Base-by-base conservation (phyloP, 1,140 invertebrate species). In the Eriocheir sinensis region DNA sequence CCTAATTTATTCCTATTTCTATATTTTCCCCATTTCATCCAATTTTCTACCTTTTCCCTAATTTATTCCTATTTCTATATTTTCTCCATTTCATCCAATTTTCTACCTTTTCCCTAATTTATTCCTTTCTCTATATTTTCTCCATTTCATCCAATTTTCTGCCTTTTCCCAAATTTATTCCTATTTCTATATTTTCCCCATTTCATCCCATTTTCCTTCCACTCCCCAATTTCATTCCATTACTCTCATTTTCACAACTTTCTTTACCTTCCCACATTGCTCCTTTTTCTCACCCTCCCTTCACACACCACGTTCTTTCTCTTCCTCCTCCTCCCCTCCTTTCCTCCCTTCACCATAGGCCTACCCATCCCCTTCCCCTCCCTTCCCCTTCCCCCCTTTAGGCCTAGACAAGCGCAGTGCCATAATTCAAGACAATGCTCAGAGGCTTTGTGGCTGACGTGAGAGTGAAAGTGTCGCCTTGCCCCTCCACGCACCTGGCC, bases 101-200 rank as follows among this genome's bases (percentile, higher is more conserved):
- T n/a, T n/a, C n/a, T n/a, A n/a, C n/a, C n/a, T n/a, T n/a, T n/a
- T n/a, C n/a, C n/a, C n/a, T n/a, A n/a, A n/a, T 72, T n/a, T n/a
- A 72, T n/a, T 72, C 60, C 60, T 72, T 72, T n/a, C 60, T 72
- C 60, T 72, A 72, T 72, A 72, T 72, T n/a, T n/a, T 72, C n/a
- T 72, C 60, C 60, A 15, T 72, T n/a, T 72, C 12, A n/a, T 15
- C n/a, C 60, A 15, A 15, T 72, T 72, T n/a, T n/a, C 60, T n/a
- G 12, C 60, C 60, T n/a, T n/a, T 15, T 15, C 60, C 12, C n/a
- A 15, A 15, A 15, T 72, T n/a, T n/a, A 15, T 72, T n/a, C 60
- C 60, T n/a, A 72, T 72, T n/a, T 72, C n/a, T n/a, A 15, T n/a
- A 15, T n/a, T n/a, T n/a, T 15, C 60, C 60, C 60, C 60, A 15